phyloP scores from a whole-genome alignment of 2,113 vertebrate species.

The Pygoscelis antarcticus region DNA sequence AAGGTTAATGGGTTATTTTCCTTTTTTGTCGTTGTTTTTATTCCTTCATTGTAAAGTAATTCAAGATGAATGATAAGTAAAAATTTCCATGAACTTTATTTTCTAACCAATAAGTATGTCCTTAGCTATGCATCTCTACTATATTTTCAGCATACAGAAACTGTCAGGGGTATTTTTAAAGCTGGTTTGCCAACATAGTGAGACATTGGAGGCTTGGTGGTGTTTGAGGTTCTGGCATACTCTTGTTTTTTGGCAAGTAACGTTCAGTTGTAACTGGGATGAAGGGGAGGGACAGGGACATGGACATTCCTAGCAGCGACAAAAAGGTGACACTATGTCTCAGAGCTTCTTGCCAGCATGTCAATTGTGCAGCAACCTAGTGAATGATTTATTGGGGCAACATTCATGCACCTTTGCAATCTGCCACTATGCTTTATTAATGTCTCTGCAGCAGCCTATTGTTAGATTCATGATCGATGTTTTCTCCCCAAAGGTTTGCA shows the following conservation, averaged over 20 bases:
- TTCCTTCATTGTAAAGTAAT: not conserved
- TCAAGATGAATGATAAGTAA: not conserved
- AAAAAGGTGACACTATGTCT: not conserved
- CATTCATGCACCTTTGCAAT: not conserved
- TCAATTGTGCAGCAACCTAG: not conserved
- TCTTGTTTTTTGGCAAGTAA: not conserved
- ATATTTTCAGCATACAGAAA: not conserved
- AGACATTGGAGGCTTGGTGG: not conserved
- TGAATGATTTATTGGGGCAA: not conserved
- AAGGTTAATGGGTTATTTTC: not conserved
- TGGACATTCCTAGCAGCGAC: not conserved
- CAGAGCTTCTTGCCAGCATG: not conserved
- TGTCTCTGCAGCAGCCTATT: not conserved
- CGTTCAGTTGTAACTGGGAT: not conserved
- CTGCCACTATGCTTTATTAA: not conserved
- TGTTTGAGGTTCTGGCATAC: not conserved
- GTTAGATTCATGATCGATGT: rapidly evolving
- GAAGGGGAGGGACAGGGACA: not conserved
- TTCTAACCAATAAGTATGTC: not conserved
- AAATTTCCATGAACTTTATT: not conserved
- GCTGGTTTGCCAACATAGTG: not conserved
- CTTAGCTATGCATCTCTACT: not conserved
- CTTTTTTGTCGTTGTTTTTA: not conserved
- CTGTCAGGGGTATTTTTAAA: not conserved
- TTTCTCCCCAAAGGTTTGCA: not conserved